Conservation (phyloP, 2,797 vertebrate species). For the Botia almorhae region DNA sequence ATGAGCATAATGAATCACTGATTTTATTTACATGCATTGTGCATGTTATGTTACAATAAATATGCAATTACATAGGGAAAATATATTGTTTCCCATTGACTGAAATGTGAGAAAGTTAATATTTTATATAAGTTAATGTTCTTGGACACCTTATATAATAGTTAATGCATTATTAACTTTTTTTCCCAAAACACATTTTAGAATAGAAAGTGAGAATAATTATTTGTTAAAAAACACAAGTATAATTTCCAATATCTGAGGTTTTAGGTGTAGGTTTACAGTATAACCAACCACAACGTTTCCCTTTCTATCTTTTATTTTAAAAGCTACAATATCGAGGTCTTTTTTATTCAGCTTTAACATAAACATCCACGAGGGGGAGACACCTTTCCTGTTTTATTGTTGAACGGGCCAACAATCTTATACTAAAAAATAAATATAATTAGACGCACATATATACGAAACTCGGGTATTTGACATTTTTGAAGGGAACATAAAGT, state of each 20-base stretch:
- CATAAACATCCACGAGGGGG: constrained; percentile 35
- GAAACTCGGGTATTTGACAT: not conserved
- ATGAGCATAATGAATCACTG: not conserved
- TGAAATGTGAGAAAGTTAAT: not conserved
- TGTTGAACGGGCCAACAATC: constrained; percentile 34
- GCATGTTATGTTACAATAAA: no score
- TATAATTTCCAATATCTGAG: no score
- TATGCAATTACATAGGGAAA: not conserved
- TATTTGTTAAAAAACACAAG: no score
- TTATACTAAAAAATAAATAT: constrained; percentile 41
- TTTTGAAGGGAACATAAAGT: constrained; percentile 13
- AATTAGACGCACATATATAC: constrained; percentile 6
- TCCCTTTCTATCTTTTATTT: no score
- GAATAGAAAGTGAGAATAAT: not conserved
- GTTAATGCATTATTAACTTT: not conserved
- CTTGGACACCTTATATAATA: not conserved
- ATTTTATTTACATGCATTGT: no score
- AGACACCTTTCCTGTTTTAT: constrained; percentile 25
- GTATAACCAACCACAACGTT: no score
- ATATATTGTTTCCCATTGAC: not conserved
- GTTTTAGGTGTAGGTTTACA: no score
- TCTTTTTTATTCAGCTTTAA: not conserved
- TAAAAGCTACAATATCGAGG: no score
- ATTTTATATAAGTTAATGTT: no score
- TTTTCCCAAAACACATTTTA: not conserved